These are phyloP conservation scores for Sylvicola cinctus DNA, from an alignment of 2,888 invertebrate genomes.

Conservation along the genomic window DNA sequence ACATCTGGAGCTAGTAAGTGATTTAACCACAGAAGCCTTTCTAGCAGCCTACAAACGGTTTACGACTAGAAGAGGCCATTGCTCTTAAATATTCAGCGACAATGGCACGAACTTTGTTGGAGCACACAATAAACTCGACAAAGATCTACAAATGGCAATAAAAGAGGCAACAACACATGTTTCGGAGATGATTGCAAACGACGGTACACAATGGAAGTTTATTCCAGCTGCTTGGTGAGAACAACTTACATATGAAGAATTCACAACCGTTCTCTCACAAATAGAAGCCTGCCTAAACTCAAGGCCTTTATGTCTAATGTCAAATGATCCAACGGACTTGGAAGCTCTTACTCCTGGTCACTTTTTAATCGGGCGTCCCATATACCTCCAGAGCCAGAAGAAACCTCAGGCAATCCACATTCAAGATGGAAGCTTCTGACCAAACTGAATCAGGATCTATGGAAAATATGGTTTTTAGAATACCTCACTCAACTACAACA, in stretches of 20 bases:
- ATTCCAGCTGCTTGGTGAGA: slow-evolving; percentile 12
- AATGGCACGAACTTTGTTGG: slow-evolving; percentile 15
- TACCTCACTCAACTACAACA: too few relatives aligned
- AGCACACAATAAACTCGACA: slow-evolving; percentile 7
- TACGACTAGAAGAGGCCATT: slow-evolving; percentile 12
- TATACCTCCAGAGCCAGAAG: slow-evolving; percentile 6
- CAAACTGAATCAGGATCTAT: slow-evolving; percentile 1
- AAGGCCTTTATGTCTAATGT: slow-evolving; percentile 10
- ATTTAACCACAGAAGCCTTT: slow-evolving; percentile 10
- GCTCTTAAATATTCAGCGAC: slow-evolving; percentile 11
- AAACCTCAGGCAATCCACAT: background rate
- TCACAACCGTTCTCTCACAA: slow-evolving; percentile 10
- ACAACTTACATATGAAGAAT: slow-evolving; percentile 12
- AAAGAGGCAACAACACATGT: background rate
- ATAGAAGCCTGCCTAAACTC: slow-evolving; percentile 14
- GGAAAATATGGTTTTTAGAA: slow-evolving; percentile 2
- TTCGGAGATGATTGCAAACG: background rate
- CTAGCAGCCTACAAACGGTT: slow-evolving; percentile 11
- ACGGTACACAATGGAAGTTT: slow-evolving; percentile 12
- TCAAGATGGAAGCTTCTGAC: slow-evolving; percentile 1
- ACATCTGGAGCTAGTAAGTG: slow-evolving; percentile 7
- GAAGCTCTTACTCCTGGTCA: slow-evolving; percentile 7
- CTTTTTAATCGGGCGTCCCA: slow-evolving; percentile 6
- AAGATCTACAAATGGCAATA: background rate
- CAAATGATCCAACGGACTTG: slow-evolving; percentile 7